These are phyloP conservation scores for Eupithecia subfuscata DNA, from an alignment of 2,888 invertebrate species.

Conservation along the genomic window DNA sequence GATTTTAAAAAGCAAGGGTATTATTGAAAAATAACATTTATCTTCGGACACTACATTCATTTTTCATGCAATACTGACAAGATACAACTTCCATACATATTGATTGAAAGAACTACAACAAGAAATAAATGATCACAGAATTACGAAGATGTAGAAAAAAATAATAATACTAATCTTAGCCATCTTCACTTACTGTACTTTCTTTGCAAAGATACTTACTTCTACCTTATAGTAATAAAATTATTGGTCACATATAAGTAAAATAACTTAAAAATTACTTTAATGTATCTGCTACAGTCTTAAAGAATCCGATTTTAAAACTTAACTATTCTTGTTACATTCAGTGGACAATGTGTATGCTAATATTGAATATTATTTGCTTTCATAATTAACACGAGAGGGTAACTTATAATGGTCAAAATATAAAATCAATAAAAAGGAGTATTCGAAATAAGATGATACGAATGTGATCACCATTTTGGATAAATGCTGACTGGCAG, in stretches of 20 bases:
- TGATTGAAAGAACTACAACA: constrained; percentile 75
- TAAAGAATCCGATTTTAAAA: constrained; percentile 62
- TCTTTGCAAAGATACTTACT: constrained; percentile 68
- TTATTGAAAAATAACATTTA: constrained; percentile 79
- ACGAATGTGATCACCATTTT: constrained; percentile 50
- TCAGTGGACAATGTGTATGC: constrained; percentile 51
- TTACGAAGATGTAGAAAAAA: constrained; percentile 74
- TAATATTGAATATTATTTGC: constrained; percentile 41
- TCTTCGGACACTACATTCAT: constrained; percentile 78
- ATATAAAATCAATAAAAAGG: constrained; percentile 43
- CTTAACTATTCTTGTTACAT: constrained; percentile 51
- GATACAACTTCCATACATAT: constrained; percentile 71
- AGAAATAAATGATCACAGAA: constrained; percentile 80
- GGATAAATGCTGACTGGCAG: constrained; percentile 76
- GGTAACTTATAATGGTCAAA: constrained; percentile 41
- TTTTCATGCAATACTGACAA: constrained; percentile 79
- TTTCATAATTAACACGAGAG: constrained; percentile 37
- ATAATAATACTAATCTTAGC: constrained; percentile 66
- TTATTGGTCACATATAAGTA: constrained; percentile 80
- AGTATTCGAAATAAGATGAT: constrained; percentile 39
- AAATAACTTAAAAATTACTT: constrained; percentile 73
- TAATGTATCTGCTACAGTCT: constrained; percentile 71
- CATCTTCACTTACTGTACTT: constrained; percentile 75
- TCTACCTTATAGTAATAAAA: constrained; percentile 72
- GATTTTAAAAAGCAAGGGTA: constrained; percentile 33